Conservation (phyloP, 2,113 vertebrate genomes). For the Sebastes fasciatus region DNA sequence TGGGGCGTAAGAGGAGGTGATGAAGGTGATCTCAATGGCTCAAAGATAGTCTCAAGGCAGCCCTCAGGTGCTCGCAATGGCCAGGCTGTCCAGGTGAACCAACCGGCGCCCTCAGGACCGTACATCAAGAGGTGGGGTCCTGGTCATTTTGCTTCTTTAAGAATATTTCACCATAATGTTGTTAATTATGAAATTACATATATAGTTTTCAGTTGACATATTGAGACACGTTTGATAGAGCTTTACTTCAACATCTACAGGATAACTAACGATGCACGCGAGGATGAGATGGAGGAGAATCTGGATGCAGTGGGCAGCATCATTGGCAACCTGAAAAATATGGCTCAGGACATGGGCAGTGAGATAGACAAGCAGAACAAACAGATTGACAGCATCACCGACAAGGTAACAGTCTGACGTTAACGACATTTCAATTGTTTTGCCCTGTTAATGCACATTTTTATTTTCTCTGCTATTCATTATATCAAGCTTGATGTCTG, state of each 20-base stretch:
- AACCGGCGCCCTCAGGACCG: constrained; percentile 76
- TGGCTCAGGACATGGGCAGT: constrained; percentile 95
- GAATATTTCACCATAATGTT: background rate
- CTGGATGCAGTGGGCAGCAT: constrained; percentile 91
- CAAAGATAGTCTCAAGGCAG: constrained; percentile 87
- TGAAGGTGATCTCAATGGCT: constrained; percentile 26
- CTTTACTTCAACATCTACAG: constrained; percentile 68
- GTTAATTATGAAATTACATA: background rate
- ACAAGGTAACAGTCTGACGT: constrained; percentile 84
- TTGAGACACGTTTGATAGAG: background rate
- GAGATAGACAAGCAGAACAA: constrained; percentile 95
- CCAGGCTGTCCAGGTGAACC: constrained; percentile 65
- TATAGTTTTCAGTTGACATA: background rate
- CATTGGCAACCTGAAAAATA: constrained; percentile 91
- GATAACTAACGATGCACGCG: constrained; percentile 94
- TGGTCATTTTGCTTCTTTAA: background rate
- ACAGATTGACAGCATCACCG: constrained; percentile 89
- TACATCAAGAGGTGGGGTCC: constrained; percentile 87
- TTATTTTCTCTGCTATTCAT: background rate
- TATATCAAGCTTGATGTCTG: background rate
- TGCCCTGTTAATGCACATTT: background rate
- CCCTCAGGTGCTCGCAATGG: constrained; percentile 83
- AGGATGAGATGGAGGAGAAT: constrained; percentile 99
- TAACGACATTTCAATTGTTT: no score
- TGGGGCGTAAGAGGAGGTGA: constrained; percentile 86